phyloP scores from a whole-genome alignment of 2,888 invertebrate species.

The Lycocerus yunnanus region DNA sequence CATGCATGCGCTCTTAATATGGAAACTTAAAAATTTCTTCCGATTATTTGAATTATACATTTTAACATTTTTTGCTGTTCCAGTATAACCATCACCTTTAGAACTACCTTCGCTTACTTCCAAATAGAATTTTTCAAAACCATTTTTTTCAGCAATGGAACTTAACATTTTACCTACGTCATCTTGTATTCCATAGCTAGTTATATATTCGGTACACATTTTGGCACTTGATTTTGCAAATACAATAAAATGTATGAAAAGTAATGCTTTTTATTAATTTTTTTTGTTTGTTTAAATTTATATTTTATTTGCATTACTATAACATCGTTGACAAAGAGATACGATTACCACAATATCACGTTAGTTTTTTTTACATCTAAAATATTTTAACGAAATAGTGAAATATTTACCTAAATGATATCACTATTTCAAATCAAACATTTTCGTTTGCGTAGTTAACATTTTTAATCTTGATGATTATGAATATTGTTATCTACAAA shows the following conservation, averaged over 20 bases:
- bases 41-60: not conserved
- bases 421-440: too few species aligned
- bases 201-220: not conserved
- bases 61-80: constrained; percentile 8
- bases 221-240: not conserved
- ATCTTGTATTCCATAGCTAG: not conserved
- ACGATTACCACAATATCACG: not conserved
- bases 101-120: constrained; percentile 1
- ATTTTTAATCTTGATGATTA: too few species aligned
- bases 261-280: not conserved
- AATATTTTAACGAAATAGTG: too few species aligned
- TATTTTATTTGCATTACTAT: not conserved
- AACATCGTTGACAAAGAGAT: not conserved
- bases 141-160: constrained; percentile 5
- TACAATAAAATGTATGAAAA: not conserved
- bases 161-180: not conserved
- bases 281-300: not conserved
- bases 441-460: too few species aligned
- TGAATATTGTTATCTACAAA: too few species aligned
- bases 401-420: too few species aligned
- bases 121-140: constrained; percentile 3
- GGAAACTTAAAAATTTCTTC: not conserved
- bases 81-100: constrained; percentile 24
- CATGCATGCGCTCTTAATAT: constrained; percentile 16
- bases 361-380: not conserved